Evolutionary conservation across 2,113 vertebrate species (phyloP).

Genomic region (Upupa epops): DNA sequence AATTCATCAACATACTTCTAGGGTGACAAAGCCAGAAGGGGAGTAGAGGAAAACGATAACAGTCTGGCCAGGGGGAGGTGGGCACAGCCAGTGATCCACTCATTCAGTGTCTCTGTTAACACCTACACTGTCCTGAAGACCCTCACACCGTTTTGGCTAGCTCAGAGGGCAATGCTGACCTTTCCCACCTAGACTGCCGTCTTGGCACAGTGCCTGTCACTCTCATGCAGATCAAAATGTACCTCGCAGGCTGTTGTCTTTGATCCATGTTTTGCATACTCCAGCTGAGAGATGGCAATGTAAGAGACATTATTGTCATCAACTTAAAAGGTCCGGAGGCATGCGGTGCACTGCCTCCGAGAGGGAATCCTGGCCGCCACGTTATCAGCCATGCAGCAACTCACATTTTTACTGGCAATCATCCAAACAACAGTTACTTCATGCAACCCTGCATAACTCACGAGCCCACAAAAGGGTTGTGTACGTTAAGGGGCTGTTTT

Average conservation of each 20-base stretch:
- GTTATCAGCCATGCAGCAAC: not conserved
- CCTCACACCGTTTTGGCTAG: not conserved
- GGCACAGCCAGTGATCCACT: not conserved
- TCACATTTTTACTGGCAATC: not conserved
- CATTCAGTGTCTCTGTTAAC: not conserved
- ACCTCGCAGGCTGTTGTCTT: conserved; percentile 21
- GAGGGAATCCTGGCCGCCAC: not conserved
- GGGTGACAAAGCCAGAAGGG: not conserved
- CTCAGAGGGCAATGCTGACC: not conserved
- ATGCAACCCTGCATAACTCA: not conserved
- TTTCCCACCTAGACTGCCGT: conserved; percentile 27
- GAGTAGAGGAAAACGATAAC: not conserved
- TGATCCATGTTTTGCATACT: not conserved
- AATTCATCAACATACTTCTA: not conserved
- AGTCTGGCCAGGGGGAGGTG: not conserved
- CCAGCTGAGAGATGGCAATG: not conserved
- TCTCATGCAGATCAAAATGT: conserved; percentile 26
- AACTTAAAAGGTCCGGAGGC: not conserved
- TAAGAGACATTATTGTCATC: not conserved
- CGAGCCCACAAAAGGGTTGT: not conserved
- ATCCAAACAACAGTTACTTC: not conserved
- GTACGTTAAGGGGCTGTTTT: not conserved
- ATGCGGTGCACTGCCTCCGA: not conserved
- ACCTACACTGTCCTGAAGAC: not conserved
- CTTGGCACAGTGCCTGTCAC: conserved; percentile 20